Evolutionary conservation across 2,888 invertebrate species (phyloP), one percentile per base, ranked within the genome.

Genomic region (Xestia rhomboidea): DNA sequence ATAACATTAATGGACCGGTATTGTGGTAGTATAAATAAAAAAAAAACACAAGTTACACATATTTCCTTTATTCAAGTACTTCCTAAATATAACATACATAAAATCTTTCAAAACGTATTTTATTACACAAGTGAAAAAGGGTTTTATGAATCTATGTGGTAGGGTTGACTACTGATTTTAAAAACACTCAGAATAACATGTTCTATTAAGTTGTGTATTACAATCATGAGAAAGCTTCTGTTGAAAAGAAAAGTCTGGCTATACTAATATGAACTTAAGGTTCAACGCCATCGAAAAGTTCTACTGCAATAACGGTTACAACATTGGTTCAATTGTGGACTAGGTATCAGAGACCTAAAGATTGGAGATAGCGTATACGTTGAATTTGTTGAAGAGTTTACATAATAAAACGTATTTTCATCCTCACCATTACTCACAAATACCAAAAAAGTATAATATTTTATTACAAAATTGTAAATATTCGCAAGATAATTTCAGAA

Each of bases 71-170:
- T 81, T 84, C 54, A 68, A 76, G 44, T 74, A 82, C 41, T 73
- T 77, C 54, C 54, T 85, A 82, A 68, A 49, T 66, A 66, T 77
- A 85, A 85, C 87, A 83, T 82, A 79, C 81, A 85, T 79, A 81
- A 87, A 85, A 70, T 78, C 69, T 85, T 76, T 51, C 51, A 79
- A 83, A 86, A 84, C 71, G 54, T 72, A 76, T 72, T 13, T 71
- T 70, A 74, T 68, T 68, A 68, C 54, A 71, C 49, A 44, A n/a
- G 64, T 38, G 68, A 74, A 62, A 70, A 74, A 57, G 8, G 44
- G 51, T 66, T 49, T 60, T 68, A 81, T 76, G 54, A n/a, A 49
- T 60, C 51, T 76, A 49, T 5, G 15, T 27, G 15, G 18, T 63
- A 57, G 18, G n/a, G 13, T 68, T 76, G 67, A 41, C 67, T 66